Evolutionary conservation across 1,140 invertebrate genomes (phyloP).

Genomic region (Andricus grossulariae): DNA sequence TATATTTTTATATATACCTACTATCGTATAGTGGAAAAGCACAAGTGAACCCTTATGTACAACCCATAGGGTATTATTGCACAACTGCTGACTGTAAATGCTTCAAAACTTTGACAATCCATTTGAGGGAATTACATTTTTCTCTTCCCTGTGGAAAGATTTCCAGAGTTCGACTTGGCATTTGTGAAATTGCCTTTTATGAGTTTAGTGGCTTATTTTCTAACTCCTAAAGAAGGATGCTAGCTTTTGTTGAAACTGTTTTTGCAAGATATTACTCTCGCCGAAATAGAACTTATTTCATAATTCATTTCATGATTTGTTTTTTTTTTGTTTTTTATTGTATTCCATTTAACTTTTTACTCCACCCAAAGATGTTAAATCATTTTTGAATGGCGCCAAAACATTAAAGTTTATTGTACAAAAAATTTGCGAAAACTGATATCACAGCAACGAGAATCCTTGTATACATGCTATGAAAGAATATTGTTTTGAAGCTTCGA

Average conservation of each 20-base stretch:
- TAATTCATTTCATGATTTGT: not conserved
- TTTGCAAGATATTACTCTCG: not conserved
- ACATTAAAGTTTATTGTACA: not conserved
- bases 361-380: not conserved
- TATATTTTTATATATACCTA: not conserved
- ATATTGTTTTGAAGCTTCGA: constrained; percentile 39
- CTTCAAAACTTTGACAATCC: not conserved
- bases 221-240: too few species aligned
- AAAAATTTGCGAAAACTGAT: not conserved
- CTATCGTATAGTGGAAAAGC: constrained; percentile 3
- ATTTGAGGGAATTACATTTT: not conserved
- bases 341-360: not conserved
- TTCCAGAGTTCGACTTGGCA: not conserved
- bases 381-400: not conserved
- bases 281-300: not conserved
- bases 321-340: not conserved
- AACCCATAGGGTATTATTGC: constrained; percentile 3
- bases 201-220: not conserved
- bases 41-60: constrained; percentile 12
- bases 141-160: not conserved
- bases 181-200: constrained; percentile 12
- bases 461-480: not conserved
- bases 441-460: not conserved
- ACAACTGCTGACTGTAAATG: constrained; percentile 1
- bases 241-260: not conserved